Evolutionary conservation across 2,113 vertebrate species (phyloP).

Genomic region (Laticauda laticaudata): DNA sequence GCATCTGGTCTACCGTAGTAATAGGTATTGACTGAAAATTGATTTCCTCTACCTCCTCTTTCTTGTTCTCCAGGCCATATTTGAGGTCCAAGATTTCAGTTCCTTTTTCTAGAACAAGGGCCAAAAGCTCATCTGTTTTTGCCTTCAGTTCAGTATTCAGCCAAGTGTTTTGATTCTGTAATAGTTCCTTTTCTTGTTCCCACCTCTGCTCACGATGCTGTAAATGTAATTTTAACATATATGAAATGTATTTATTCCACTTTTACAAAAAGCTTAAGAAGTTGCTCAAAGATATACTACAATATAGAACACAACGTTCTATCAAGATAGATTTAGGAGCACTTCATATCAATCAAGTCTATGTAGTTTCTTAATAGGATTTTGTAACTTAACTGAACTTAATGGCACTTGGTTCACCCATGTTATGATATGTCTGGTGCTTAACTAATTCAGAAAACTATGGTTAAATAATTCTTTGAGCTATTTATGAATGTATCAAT

Average conservation of each 20-base stretch:
- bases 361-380: neutral
- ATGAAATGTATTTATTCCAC: neutral
- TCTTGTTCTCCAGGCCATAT: constrained; percentile 88
- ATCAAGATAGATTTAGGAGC: neutral
- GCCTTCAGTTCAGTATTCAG: constrained; percentile 86
- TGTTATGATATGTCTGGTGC: neutral
- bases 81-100: constrained; percentile 91
- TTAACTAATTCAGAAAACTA: neutral
- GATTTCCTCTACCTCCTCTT: constrained; percentile 80
- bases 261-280: neutral
- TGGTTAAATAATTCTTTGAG: neutral
- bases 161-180: constrained; percentile 87
- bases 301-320: neutral
- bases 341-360: neutral
- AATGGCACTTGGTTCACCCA: neutral
- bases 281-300: neutral
- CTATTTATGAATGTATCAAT: neutral
- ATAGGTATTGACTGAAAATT: neutral
- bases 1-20: neutral
- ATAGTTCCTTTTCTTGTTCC: constrained; percentile 92
- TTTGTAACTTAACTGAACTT: neutral
- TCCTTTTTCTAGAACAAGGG: constrained; percentile 86
- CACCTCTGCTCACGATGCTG: constrained; percentile 93
- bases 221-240: neutral
- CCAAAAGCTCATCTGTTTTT: constrained; percentile 91